A percentile compares a stretch with the other conserved stretches of the same genome.
Evolutionary conservation across 2,797 vertebrate genomes (phyloP).

Genomic region (Pangasius mekongensis): DNA sequence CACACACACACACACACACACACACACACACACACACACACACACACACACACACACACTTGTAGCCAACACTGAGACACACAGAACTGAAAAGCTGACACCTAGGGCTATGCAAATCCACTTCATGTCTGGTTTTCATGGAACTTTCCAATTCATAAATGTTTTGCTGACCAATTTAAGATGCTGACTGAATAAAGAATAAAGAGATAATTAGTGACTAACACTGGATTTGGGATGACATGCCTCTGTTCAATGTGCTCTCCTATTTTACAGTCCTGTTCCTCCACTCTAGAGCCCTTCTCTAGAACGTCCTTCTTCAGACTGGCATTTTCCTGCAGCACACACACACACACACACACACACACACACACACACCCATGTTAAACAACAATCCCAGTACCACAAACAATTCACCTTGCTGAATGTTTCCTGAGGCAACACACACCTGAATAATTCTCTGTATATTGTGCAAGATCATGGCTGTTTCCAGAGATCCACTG

Average conservation of each 20-base stretch:
- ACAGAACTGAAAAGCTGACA: not conserved
- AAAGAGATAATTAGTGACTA: not conserved
- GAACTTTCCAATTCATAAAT: not conserved
- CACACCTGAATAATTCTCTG: conserved; percentile 83
- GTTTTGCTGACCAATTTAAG: not conserved
- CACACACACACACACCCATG: not conserved
- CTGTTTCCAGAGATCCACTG: conserved; percentile 81
- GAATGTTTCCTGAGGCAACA: not conserved
- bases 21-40: too few relatives aligned
- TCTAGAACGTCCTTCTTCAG: conserved; percentile 84
- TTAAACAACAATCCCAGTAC: not conserved
- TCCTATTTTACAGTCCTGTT: conserved; percentile 66
- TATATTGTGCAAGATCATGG: conserved; percentile 84
- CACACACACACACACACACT: not conserved
- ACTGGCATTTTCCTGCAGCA: conserved; percentile 80
- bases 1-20: conserved; percentile 1
- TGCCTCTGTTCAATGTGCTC: conserved; percentile 79
- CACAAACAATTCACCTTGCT: not conserved
- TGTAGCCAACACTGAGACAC: not conserved
- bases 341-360: not conserved
- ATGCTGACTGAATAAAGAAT: not conserved
- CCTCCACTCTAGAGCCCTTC: conserved; percentile 67
- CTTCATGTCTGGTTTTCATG: not conserved
- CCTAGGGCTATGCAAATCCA: not conserved
- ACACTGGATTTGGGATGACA: conserved; percentile 40